phyloP scores from a whole-genome alignment of 2,797 vertebrate genomes.

The Percopsis omiscomaycus region DNA sequence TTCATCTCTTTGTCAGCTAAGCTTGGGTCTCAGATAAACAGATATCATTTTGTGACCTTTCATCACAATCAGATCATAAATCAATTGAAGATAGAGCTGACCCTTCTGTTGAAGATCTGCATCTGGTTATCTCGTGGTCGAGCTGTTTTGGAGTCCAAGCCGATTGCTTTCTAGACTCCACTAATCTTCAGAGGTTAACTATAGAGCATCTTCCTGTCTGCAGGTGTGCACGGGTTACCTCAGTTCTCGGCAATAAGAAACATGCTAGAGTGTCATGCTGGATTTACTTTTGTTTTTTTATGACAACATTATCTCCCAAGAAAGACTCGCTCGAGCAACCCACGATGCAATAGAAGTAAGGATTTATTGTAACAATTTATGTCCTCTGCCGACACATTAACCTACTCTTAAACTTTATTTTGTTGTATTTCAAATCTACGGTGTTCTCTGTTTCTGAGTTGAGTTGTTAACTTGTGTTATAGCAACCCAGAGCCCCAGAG shows the following conservation, averaged over 20 bases:
- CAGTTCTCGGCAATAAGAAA: neutral
- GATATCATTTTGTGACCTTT: neutral
- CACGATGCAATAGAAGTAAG: neutral
- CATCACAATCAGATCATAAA: conserved; percentile 14
- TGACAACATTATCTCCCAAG: neutral
- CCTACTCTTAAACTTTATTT: neutral
- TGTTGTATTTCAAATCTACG: neutral
- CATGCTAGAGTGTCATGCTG: neutral
- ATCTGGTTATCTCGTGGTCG: conserved; percentile 54
- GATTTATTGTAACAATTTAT: neutral
- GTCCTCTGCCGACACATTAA: neutral
- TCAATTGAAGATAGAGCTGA: conserved; percentile 3
- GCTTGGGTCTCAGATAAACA: conserved; percentile 8
- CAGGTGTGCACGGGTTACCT: conserved; percentile 52
- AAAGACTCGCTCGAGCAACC: neutral
- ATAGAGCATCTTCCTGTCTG: conserved; percentile 42
- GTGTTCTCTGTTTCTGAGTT: neutral
- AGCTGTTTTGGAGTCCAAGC: conserved; percentile 48
- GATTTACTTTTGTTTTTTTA: conserved; percentile 4
- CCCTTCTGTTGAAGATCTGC: conserved; percentile 24
- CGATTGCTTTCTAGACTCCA: conserved; percentile 38
- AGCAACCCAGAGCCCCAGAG: too few relatives aligned
- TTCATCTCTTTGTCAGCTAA: conserved; percentile 1
- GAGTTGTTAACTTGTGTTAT: too few relatives aligned
- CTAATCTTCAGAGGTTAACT: conserved; percentile 48